Conservation (phyloP, 1,140 invertebrate genomes). For the Drosophila kepulauana region DNA sequence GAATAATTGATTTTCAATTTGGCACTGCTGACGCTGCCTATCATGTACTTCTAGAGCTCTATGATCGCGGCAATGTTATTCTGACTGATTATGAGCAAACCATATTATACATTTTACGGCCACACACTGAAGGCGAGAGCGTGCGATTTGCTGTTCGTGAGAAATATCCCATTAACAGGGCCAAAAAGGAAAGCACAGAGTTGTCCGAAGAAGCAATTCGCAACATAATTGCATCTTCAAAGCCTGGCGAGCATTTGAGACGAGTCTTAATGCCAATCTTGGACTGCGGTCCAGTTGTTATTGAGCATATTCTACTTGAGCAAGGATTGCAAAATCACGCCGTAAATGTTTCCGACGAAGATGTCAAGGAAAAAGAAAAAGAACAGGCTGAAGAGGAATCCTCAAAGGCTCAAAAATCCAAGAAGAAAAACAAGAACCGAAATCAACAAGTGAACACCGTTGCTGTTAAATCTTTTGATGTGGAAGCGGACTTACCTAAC, state of each 20-base stretch:
- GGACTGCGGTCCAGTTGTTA: conserved; percentile 94
- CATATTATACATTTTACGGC: conserved; percentile 97
- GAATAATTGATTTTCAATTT: conserved; percentile 97
- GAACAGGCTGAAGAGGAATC: conserved; percentile 4
- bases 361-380: conserved; percentile 1
- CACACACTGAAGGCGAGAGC: conserved; percentile 97
- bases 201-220: conserved; percentile 76
- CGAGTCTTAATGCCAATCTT: conserved; percentile 94
- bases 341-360: conserved; percentile 61
- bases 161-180: conserved; percentile 93
- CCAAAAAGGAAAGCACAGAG: conserved; percentile 86
- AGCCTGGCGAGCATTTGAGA: conserved; percentile 92
- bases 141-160: conserved; percentile 96
- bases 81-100: conserved; percentile 96
- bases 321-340: conserved; percentile 89
- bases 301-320: conserved; percentile 94
- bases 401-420: conserved; percentile 49
- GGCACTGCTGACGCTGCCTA: conserved; percentile 97
- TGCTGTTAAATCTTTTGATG: conserved; percentile 87
- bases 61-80: conserved; percentile 98
- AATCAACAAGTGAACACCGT: conserved; percentile 30
- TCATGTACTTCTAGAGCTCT: conserved; percentile 98
- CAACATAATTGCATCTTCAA: conserved; percentile 88
- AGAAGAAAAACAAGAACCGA: conserved; percentile 62
- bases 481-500: conserved; percentile 88